phyloP scores from a whole-genome alignment of 2,113 vertebrate species.

The Natator depressus region DNA sequence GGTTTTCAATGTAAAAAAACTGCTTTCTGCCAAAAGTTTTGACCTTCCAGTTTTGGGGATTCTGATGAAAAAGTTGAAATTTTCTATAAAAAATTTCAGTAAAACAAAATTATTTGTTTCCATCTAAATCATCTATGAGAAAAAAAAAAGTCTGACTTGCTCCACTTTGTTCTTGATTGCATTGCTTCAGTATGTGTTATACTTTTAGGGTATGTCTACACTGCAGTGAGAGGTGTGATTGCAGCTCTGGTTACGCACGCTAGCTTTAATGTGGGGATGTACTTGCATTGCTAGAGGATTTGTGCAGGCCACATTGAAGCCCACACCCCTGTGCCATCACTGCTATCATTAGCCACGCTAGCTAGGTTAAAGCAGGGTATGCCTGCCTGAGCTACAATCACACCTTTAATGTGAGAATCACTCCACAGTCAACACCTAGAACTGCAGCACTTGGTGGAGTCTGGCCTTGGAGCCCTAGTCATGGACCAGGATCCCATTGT shows the following conservation, averaged over 20 bases:
- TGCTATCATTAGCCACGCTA: background rate
- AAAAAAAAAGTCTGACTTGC: background rate
- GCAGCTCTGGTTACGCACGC: background rate
- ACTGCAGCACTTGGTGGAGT: background rate
- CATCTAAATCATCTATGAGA: background rate
- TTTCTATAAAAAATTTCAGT: background rate
- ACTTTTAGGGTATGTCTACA: background rate
- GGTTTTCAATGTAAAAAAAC: background rate
- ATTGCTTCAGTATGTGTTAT: background rate
- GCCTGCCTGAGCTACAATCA: background rate
- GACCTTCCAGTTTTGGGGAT: background rate
- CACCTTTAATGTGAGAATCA: background rate
- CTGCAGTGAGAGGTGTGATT: background rate
- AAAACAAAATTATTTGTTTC: background rate
- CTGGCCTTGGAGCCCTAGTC: background rate
- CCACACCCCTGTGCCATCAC: background rate
- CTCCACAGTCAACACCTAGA: background rate
- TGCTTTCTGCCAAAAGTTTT: background rate
- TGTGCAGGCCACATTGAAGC: background rate
- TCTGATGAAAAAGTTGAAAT: background rate
- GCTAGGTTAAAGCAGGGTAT: background rate
- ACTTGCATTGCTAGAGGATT: background rate
- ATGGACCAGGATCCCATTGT: background rate
- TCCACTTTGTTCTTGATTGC: rapidly evolving
- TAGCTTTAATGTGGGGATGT: background rate